Conservation (phyloP, 2,888 invertebrate genomes). For the Ornithoptera priamus region DNA sequence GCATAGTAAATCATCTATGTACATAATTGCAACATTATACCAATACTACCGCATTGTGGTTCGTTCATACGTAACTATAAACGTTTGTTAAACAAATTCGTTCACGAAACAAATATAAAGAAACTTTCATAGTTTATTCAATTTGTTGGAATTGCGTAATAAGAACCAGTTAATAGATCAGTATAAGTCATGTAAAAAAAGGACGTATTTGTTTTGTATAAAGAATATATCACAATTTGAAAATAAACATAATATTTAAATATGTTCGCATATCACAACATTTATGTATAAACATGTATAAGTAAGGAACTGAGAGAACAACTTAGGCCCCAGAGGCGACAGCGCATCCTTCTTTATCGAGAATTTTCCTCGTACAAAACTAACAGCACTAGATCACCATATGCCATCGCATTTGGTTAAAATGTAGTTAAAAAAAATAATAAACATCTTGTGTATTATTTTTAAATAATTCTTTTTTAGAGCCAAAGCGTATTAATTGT, state of each 20-base stretch:
- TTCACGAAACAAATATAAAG: neutral
- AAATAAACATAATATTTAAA: neutral
- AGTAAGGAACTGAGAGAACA: neutral
- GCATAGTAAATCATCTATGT: neutral
- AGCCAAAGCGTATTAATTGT: too few relatives aligned
- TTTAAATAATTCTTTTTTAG: too few relatives aligned
- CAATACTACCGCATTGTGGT: neutral
- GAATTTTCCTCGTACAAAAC: neutral
- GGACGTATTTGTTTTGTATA: too few relatives aligned
- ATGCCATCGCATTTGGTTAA: too few relatives aligned
- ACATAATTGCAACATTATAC: neutral
- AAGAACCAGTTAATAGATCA: too few relatives aligned
- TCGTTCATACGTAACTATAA: constrained; percentile 9
- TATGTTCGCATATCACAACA: neutral
- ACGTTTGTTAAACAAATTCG: neutral
- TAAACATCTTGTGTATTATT: too few relatives aligned
- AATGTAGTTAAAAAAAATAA: too few relatives aligned
- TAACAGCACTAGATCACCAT: neutral
- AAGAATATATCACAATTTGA: neutral
- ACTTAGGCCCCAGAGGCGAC: neutral
- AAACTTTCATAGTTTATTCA: too few relatives aligned
- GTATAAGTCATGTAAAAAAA: too few relatives aligned
- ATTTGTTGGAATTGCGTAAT: too few relatives aligned
- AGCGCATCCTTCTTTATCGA: neutral
- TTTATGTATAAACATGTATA: neutral